Base-by-base conservation (phyloP, 1,140 invertebrate species). In the Aphelinus certus region DNA sequence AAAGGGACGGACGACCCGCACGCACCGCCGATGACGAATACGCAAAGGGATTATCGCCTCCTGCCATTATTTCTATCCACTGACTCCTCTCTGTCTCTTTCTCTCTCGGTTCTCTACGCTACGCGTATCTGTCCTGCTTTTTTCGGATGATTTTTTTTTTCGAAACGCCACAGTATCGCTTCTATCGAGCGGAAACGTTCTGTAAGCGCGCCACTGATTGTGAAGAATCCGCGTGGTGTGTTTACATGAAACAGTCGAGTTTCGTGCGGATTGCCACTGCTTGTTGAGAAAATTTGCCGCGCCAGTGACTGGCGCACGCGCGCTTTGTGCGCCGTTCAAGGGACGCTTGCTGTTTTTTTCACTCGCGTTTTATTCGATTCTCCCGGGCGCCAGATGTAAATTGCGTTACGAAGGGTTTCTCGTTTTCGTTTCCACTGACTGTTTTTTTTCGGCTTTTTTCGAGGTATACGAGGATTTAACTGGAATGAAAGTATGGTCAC, bases 1-100 rank as follows among this genome's bases (percentile, higher is more conserved):
- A 65, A 65, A 57, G 78, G 76, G 79, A 78, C 77, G 76, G 76
- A 47, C 57, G 26, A 26, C 56, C 51, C 51, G 67, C 76, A 77
- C 75, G 79, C 79, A 73, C 62, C 79, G 76, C 71, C 66, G 79
- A 70, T 77, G 73, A 77, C 76, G 75, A 76, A 65, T 51, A 65
- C 69, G 76, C 73, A 82, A 82, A 82, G 79, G 81, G 79, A 84
- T 84, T 82, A 82, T 81, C 81, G 77, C 79, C 77, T 83, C 43
- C 10, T 73, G 76, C 71, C 55, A 49, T 72, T 46, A 46, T 57
- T 63, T 9, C 3, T 3, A 6, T 3, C 58, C 10, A n/a, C 48
- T 53, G 47, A 49, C 10, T 61, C 45, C 67, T 42, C 51, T 61
- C 1, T 43, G 42, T 43, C 47, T 67, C 43, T 26, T 26, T 9